phyloP scores from a whole-genome alignment of 1,140 invertebrate species.

The Plodia interpunctella region DNA sequence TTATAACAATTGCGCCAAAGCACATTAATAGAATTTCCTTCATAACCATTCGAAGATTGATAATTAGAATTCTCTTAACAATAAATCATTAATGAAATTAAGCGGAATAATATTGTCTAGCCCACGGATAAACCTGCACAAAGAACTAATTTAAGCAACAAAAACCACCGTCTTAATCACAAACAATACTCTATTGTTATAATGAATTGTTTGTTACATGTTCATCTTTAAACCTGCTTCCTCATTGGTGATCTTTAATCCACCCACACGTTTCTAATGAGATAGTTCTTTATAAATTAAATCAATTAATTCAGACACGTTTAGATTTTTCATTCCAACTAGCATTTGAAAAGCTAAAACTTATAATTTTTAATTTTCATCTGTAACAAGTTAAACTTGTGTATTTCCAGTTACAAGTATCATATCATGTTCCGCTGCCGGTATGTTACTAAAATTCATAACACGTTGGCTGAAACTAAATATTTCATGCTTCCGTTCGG shows the following conservation, averaged over 20 bases:
- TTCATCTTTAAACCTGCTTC: conserved; percentile 41
- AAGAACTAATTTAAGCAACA: conserved; percentile 44
- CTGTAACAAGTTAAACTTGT: not conserved
- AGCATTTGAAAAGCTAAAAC: too few relatives aligned
- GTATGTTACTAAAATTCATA: conserved; percentile 37
- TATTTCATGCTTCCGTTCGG: conserved; percentile 51
- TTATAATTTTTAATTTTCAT: too few relatives aligned
- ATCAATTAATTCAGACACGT: conserved; percentile 28
- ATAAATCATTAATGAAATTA: conserved; percentile 12
- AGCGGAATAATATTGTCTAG: conserved; percentile 32
- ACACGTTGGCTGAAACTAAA: conserved; percentile 44
- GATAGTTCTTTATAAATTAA: conserved; percentile 22
- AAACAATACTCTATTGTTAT: conserved; percentile 66
- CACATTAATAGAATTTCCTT: not conserved
- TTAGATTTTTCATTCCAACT: conserved; percentile 1
- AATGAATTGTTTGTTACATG: conserved; percentile 53
- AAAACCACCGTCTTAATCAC: conserved; percentile 46
- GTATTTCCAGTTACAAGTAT: conserved; percentile 23
- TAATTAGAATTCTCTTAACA: not conserved
- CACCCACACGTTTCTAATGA: conserved; percentile 43
- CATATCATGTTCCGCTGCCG: conserved; percentile 35
- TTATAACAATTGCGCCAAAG: not conserved
- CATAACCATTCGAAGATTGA: not conserved
- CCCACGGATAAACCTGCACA: conserved; percentile 35
- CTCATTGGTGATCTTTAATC: conserved; percentile 50